A percentile compares a stretch with the other conserved stretches of the same genome.
phyloP scores from a whole-genome alignment of 2,113 vertebrate genomes.

The Mesembrinibis cayennensis region DNA sequence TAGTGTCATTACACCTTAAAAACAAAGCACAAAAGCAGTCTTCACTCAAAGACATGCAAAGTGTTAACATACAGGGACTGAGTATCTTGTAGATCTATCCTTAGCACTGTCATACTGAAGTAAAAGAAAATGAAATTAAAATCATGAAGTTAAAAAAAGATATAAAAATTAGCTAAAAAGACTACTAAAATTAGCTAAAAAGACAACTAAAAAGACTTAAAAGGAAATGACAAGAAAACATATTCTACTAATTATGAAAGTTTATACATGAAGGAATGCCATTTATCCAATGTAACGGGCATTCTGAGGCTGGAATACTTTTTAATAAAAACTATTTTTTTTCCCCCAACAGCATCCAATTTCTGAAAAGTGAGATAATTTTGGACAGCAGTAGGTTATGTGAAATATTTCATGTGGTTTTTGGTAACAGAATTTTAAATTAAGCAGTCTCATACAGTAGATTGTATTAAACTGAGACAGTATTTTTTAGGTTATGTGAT shows the following conservation, averaged over 20 bases:
- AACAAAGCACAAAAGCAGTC: background rate
- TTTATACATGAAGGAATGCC: background rate
- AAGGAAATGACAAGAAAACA: background rate
- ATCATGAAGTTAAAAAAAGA: background rate
- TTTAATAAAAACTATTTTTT: background rate
- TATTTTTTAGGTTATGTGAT: background rate
- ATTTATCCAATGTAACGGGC: background rate
- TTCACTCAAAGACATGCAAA: constrained; percentile 9
- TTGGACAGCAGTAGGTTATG: background rate
- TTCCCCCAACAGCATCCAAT: background rate
- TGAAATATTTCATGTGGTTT: background rate
- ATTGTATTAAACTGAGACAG: background rate
- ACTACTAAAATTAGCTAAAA: too few relatives aligned
- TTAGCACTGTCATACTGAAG: constrained; percentile 46
- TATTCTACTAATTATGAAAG: background rate
- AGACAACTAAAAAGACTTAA: background rate
- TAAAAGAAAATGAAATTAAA: constrained; percentile 18
- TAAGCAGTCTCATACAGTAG: background rate
- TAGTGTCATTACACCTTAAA: background rate
- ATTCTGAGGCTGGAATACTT: background rate
- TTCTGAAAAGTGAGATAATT: background rate
- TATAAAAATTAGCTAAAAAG: background rate
- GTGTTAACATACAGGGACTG: constrained; percentile 28
- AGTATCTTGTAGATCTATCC: constrained; percentile 54
- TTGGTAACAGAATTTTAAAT: background rate